Evolutionary conservation across 1,140 invertebrate species (phyloP).

Genomic region (Papilio aristodemus): DNA sequence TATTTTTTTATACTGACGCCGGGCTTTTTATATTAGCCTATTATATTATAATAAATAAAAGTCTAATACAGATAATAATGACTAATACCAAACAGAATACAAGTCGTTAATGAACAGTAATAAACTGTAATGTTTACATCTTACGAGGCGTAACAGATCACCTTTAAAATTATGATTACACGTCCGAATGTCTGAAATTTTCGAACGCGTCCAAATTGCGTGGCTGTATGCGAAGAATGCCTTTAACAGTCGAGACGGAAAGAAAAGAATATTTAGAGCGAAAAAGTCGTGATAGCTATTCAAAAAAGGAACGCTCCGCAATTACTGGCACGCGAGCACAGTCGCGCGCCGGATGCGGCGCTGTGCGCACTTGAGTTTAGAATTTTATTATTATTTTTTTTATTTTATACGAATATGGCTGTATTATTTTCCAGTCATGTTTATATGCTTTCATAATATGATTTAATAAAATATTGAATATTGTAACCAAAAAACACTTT

Average conservation of each 20-base stretch:
- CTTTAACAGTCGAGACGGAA: slow-evolving; percentile 47
- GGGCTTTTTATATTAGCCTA: no score
- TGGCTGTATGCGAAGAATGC: slow-evolving; percentile 71
- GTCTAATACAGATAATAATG: not conserved
- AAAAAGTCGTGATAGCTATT: slow-evolving; percentile 79
- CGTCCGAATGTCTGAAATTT: slow-evolving; percentile 66
- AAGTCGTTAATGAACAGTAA: not conserved
- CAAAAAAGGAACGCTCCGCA: slow-evolving; percentile 74
- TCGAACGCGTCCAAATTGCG: slow-evolving; percentile 65
- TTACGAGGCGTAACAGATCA: slow-evolving; percentile 46
- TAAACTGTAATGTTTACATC: slow-evolving; percentile 36
- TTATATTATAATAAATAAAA: no score
- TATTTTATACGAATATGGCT: slow-evolving; percentile 15
- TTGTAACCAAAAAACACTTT: no score
- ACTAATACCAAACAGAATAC: not conserved
- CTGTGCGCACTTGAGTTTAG: slow-evolving; percentile 46
- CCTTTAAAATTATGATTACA: slow-evolving; percentile 46
- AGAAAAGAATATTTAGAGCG: slow-evolving; percentile 70
- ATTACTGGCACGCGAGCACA: slow-evolving; percentile 79
- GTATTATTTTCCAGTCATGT: not conserved
- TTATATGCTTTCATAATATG: not conserved
- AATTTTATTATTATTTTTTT: not conserved
- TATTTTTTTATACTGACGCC: no score
- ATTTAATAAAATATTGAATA: no score
- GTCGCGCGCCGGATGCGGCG: slow-evolving; percentile 65